A percentile compares a stretch with the other conserved stretches of the same genome.
Evolutionary conservation across 2,797 vertebrate species (phyloP).

Genomic region (Acanthiza pusilla): DNA sequence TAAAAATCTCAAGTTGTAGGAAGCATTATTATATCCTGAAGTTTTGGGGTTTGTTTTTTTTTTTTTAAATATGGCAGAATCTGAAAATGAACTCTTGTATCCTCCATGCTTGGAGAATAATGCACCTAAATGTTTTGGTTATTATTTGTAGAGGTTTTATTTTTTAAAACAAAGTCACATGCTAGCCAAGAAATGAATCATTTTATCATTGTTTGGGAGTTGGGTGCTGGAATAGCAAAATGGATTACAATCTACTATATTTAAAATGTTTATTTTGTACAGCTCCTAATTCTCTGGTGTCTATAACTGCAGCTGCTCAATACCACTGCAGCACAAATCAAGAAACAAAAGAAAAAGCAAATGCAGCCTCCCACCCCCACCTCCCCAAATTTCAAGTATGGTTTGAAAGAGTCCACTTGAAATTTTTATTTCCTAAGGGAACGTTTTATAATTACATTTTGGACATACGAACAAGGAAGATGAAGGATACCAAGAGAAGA

Average conservation of each 20-base stretch:
- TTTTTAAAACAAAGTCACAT: not conserved
- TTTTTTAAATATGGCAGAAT: not conserved
- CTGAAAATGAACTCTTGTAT: not conserved
- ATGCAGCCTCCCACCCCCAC: not conserved
- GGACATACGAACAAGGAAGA: slow-evolving; percentile 25
- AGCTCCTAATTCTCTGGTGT: not conserved
- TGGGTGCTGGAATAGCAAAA: not conserved
- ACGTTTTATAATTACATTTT: slow-evolving; percentile 47
- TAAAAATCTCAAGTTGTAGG: not conserved
- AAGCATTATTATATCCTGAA: not conserved
- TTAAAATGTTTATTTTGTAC: not conserved
- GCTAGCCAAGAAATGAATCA: not conserved
- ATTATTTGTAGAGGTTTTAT: not conserved
- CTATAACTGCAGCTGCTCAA: not conserved
- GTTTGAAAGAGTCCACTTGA: not conserved
- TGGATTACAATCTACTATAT: not conserved
- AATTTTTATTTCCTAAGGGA: slow-evolving; percentile 54
- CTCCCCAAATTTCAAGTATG: not conserved
- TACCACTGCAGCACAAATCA: not conserved
- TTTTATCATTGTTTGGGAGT: not conserved
- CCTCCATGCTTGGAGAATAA: not conserved
- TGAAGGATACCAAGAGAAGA: slow-evolving; percentile 40
- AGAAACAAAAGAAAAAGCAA: not conserved
- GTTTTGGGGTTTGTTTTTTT: not conserved
- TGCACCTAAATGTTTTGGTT: not conserved